phyloP scores from a whole-genome alignment of 2,888 invertebrate species.

The Epirrhoe alternata region DNA sequence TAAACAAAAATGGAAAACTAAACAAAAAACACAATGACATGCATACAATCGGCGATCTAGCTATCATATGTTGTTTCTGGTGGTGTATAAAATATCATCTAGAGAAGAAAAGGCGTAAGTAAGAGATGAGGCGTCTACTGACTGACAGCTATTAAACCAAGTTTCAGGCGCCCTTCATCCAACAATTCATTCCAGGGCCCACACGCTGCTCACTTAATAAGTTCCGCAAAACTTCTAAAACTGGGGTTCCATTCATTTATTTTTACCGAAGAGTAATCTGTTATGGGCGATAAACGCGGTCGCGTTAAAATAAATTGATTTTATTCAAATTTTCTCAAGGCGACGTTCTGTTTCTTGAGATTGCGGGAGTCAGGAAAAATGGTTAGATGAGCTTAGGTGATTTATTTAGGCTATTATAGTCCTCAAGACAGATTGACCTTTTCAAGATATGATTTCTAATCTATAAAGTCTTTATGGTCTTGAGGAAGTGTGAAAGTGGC shows the following conservation, averaged over 20 bases:
- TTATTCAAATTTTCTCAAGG: constrained; percentile 83
- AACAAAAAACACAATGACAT: no score
- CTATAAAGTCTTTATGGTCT: no score
- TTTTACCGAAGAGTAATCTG: constrained; percentile 72
- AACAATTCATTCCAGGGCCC: constrained; percentile 31
- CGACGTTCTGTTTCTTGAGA: constrained; percentile 73
- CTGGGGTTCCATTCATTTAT: constrained; percentile 62
- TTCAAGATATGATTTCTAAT: no score
- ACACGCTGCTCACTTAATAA: constrained; percentile 43
- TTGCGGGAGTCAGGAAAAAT: constrained; percentile 52
- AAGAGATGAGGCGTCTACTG: neutral
- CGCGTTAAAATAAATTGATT: constrained; percentile 83
- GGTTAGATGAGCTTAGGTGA: constrained; percentile 22
- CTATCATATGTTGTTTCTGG: no score
- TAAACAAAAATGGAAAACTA: no score
- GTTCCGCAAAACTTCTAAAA: constrained; percentile 40
- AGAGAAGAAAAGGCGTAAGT: neutral
- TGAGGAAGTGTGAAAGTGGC: no score
- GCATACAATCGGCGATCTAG: no score
- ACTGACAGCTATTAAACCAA: neutral
- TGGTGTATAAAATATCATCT: no score
- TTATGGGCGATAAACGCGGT: constrained; percentile 78
- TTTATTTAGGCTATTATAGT: constrained; percentile 11
- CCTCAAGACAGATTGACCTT: neutral
- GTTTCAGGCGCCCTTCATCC: constrained; percentile 9